phyloP scores from a whole-genome alignment of 2,888 invertebrate genomes.

The Anthoptus insignis region DNA sequence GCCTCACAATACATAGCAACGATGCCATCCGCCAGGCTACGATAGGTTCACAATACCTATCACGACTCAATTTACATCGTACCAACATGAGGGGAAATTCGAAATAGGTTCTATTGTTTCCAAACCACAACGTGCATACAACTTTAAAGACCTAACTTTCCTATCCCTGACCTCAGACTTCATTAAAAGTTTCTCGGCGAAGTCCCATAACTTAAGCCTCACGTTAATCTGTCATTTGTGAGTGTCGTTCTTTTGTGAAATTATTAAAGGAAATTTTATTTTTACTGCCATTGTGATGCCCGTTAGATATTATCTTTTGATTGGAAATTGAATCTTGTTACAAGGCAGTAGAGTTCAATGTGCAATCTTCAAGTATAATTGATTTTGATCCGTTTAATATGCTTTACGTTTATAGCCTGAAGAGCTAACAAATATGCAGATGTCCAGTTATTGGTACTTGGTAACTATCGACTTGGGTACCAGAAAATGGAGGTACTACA shows the following conservation, averaged over 20 bases:
- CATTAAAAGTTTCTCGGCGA: slow-evolving; percentile 13
- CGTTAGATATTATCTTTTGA: not conserved
- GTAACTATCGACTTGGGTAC: too few relatives aligned
- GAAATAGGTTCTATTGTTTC: not conserved
- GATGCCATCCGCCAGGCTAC: too few relatives aligned
- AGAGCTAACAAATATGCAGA: too few relatives aligned
- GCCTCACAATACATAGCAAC: too few relatives aligned
- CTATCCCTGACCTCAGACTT: slow-evolving; percentile 12
- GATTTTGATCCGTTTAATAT: not conserved
- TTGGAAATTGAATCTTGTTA: not conserved
- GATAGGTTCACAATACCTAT: too few relatives aligned
- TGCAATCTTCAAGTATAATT: not conserved
- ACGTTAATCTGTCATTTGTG: slow-evolving; percentile 40
- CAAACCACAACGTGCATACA: not conserved
- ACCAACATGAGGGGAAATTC: not conserved
- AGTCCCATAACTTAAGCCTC: slow-evolving; percentile 2
- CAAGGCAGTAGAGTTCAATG: not conserved
- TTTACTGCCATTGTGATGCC: not conserved
- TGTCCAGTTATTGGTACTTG: too few relatives aligned
- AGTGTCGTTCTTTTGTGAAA: slow-evolving; percentile 25
- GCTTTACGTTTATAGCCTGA: too few relatives aligned
- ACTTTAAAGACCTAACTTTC: not conserved
- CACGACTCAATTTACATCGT: too few relatives aligned
- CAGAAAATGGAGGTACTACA: too few relatives aligned
- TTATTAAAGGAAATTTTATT: slow-evolving; percentile 3